Percentiles rank a stretch among this genome's conserved stretches.
phyloP scores from a whole-genome alignment of 2,797 vertebrate genomes.

The Girardinus metallicus region DNA sequence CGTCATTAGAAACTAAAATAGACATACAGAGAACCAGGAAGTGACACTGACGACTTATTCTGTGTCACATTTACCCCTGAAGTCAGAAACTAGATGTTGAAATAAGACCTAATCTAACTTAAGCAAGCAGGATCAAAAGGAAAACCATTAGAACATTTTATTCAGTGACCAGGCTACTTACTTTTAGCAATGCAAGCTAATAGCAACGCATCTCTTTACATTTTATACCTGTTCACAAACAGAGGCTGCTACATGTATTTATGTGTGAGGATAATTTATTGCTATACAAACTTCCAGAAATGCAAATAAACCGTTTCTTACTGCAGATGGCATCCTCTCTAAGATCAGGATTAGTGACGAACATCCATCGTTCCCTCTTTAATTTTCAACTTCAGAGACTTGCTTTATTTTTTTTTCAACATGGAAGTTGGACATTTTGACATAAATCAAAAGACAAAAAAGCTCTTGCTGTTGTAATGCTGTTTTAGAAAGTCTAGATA shows the following conservation, averaged over 20 bases:
- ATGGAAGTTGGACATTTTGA: neutral
- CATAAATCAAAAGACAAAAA: slow-evolving; percentile 21
- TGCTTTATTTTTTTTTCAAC: neutral
- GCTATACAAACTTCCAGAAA: neutral
- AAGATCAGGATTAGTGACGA: neutral
- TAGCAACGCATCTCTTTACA: neutral
- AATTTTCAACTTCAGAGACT: too few species aligned
- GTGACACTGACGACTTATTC: neutral
- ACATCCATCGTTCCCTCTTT: neutral
- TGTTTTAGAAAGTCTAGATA: neutral
- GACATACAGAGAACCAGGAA: neutral
- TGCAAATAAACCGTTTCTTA: neutral
- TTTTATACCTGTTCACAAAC: neutral
- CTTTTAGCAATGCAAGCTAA: neutral
- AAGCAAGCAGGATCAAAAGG: neutral
- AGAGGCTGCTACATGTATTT: neutral
- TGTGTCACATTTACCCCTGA: neutral
- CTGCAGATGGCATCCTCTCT: neutral
- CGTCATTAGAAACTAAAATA: neutral
- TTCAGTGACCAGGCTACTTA: neutral
- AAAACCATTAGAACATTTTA: neutral
- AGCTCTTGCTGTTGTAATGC: neutral
- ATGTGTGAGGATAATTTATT: neutral
- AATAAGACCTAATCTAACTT: neutral
- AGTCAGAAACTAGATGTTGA: neutral